A percentile compares a stretch with the other conserved stretches of the same genome.
Conservation (phyloP, 2,888 invertebrate genomes). For the Rhamphomyia laevipes region DNA sequence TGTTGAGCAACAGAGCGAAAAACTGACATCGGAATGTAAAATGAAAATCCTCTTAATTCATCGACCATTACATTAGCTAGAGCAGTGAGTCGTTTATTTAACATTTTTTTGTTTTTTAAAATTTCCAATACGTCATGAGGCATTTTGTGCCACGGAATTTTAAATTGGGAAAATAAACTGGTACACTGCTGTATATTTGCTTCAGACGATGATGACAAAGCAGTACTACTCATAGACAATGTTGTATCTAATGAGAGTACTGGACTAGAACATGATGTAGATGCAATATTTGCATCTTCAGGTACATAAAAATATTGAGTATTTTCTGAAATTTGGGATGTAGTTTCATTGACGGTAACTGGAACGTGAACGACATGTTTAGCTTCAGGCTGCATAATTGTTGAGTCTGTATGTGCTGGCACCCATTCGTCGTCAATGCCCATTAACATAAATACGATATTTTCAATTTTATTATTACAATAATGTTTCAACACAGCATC, state of each 20-base stretch:
- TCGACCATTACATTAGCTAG: not conserved
- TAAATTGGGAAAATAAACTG: not conserved
- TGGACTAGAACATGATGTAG: too few relatives aligned
- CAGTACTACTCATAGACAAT: not conserved
- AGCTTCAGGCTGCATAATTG: too few relatives aligned
- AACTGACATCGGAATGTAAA: not conserved
- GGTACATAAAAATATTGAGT: not conserved
- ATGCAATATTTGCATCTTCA: too few relatives aligned
- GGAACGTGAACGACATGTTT: too few relatives aligned
- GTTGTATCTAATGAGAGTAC: not conserved
- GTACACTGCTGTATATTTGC: not conserved
- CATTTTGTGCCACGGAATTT: not conserved
- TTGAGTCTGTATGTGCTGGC: not conserved
- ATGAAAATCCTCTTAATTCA: not conserved
- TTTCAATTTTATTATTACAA: too few relatives aligned
- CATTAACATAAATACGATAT: not conserved
- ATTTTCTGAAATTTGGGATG: not conserved
- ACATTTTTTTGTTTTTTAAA: not conserved
- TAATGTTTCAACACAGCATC: not conserved
- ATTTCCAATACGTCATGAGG: not conserved
- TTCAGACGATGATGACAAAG: not conserved
- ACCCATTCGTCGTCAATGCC: not conserved
- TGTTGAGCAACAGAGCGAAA: not conserved
- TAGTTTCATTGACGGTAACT: too few relatives aligned
- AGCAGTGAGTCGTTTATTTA: not conserved